A percentile compares a stretch with the other conserved stretches of the same genome.
phyloP scores from a whole-genome alignment of 2,888 invertebrate genomes.

The Drosophila meridiana region DNA sequence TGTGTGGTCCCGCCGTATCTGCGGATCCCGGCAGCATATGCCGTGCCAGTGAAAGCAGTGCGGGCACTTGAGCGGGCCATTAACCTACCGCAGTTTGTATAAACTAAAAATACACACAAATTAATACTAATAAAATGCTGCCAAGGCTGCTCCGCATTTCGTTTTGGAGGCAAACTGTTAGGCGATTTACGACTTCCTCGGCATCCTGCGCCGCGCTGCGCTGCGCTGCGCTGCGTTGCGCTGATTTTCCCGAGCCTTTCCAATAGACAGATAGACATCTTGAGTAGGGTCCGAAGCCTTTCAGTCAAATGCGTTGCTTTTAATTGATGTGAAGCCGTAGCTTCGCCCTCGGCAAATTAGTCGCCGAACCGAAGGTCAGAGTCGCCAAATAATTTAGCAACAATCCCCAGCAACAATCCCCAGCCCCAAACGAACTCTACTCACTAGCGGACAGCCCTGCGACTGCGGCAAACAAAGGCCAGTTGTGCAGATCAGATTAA shows the following conservation, averaged over 20 bases:
- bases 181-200: conserved; percentile 76
- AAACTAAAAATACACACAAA: conserved; percentile 63
- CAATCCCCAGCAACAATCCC: conserved; percentile 26
- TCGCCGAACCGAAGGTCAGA: conserved; percentile 43
- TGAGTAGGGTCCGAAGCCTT: conserved; percentile 83
- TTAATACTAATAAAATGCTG: conserved; percentile 67
- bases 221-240: background rate
- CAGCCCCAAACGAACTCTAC: conserved; percentile 12
- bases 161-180: conserved; percentile 57
- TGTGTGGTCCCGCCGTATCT: conserved; percentile 65
- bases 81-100: conserved; percentile 80
- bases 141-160: conserved; percentile 28
- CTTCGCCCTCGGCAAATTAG: conserved; percentile 65
- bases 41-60: conserved; percentile 70
- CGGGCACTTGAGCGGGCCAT: conserved; percentile 70
- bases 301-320: conserved; percentile 71
- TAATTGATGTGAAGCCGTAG: conserved; percentile 63
- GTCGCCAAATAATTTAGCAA: conserved; percentile 71
- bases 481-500: conserved; percentile 69
- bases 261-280: conserved; percentile 75
- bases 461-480: conserved; percentile 67
- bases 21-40: conserved; percentile 23
- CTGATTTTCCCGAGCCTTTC: conserved; percentile 42
- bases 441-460: conserved; percentile 3
- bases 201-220: conserved; percentile 55